phyloP scores from a whole-genome alignment of 2,888 invertebrate species.

The Polydrusus pterygomalis region DNA sequence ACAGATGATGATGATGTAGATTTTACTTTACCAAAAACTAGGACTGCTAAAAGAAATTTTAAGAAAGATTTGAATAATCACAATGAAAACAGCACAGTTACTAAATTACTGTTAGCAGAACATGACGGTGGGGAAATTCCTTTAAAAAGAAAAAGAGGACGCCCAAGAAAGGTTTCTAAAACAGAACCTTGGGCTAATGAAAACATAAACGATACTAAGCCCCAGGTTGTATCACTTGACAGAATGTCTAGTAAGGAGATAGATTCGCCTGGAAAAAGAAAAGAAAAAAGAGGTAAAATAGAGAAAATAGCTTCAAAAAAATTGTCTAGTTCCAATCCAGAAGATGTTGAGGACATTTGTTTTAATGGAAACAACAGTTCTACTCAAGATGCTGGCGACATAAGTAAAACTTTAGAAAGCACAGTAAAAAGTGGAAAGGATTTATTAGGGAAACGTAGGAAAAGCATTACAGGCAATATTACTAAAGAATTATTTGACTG shows the following conservation, averaged over 20 bases:
- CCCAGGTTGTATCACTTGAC: no score
- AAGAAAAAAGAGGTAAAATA: background rate
- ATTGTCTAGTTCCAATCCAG: background rate
- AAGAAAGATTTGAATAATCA: background rate
- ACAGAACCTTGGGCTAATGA: background rate
- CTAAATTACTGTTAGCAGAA: background rate
- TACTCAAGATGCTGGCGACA: background rate
- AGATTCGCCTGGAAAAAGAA: background rate
- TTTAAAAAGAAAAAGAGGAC: background rate
- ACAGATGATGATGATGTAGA: background rate
- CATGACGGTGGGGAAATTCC: background rate
- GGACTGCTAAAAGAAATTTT: conserved; percentile 10
- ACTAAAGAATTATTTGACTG: background rate
- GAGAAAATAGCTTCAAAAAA: background rate
- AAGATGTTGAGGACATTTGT: background rate
- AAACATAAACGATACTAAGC: background rate
- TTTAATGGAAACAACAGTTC: background rate
- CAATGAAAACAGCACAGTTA: background rate
- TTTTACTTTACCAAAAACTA: background rate
- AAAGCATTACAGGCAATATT: background rate
- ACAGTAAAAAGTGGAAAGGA: background rate
- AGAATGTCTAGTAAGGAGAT: background rate
- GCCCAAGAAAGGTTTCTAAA: background rate
- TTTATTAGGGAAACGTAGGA: background rate
- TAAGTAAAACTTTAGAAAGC: background rate